These are phyloP conservation scores for Nicator chloris DNA, from an alignment of 2,113 vertebrate species.

Conservation along the genomic window DNA sequence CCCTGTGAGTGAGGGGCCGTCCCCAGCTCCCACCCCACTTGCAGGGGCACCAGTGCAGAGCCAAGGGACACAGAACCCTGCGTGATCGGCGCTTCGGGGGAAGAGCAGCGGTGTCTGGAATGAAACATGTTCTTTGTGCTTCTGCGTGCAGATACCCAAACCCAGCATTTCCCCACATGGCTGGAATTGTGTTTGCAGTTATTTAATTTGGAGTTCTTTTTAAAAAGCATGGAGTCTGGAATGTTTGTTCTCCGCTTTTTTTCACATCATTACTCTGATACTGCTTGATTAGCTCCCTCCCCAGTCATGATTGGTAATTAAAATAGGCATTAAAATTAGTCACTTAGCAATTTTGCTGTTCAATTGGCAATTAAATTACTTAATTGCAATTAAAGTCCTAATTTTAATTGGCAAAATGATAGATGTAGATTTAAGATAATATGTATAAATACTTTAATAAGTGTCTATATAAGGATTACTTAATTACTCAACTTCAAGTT, in stretches of 20 bases:
- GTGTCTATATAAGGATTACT: slow-evolving; percentile 88
- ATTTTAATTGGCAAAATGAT: slow-evolving; percentile 92
- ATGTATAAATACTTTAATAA: slow-evolving; percentile 90
- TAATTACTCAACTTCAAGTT: slow-evolving; percentile 87
- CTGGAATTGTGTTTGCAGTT: slow-evolving; percentile 75
- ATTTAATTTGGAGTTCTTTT: slow-evolving; percentile 74
- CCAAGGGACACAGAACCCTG: background rate
- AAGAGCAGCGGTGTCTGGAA: background rate
- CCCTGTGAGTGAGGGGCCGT: background rate
- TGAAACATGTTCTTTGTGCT: background rate
- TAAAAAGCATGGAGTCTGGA: slow-evolving; percentile 67
- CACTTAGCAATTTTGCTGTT: slow-evolving; percentile 95
- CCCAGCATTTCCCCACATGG: slow-evolving; percentile 38
- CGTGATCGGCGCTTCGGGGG: background rate
- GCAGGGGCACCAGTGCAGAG: background rate
- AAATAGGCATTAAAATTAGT: slow-evolving; percentile 96
- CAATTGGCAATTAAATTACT: slow-evolving; percentile 98
- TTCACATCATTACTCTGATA: slow-evolving; percentile 84
- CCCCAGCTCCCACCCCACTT: fast-evolving
- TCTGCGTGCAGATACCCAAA: slow-evolving; percentile 25
- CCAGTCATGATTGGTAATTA: slow-evolving; percentile 95
- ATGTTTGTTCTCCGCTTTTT: slow-evolving; percentile 78
- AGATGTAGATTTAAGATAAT: slow-evolving; percentile 91
- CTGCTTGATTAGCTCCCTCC: slow-evolving; percentile 89
- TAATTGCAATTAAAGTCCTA: slow-evolving; percentile 96